phyloP scores from a whole-genome alignment of 2,797 vertebrate genomes.

The Chaunax sp. region DNA sequence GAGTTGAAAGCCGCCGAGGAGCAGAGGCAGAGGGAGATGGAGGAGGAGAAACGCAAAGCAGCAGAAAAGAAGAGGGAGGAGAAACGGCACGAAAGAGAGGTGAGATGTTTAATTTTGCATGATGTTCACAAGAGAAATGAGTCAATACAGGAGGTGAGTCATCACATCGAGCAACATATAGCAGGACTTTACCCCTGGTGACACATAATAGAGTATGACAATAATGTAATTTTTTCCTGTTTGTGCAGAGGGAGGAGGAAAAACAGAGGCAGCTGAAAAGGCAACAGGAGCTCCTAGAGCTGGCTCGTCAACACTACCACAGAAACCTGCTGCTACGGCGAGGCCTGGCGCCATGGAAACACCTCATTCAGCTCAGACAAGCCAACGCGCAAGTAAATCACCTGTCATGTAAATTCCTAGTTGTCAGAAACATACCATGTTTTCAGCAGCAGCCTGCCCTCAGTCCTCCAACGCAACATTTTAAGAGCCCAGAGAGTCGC shows the following conservation, averaged over 20 bases:
- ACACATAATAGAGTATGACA: conserved; percentile 12
- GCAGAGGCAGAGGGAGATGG: conserved; percentile 82
- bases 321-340: conserved; percentile 80
- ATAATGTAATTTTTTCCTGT: background rate
- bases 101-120: conserved; percentile 53
- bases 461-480: background rate
- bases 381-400: conserved; percentile 82
- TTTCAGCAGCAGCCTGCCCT: background rate
- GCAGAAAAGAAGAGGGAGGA: conserved; percentile 85
- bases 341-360: conserved; percentile 92
- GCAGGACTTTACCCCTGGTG: background rate
- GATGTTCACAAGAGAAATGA: conserved; percentile 5
- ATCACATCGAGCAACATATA: background rate
- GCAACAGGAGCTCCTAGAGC: conserved; percentile 80
- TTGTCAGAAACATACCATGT: background rate
- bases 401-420: conserved; percentile 1
- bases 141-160: conserved; percentile 26
- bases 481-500: background rate
- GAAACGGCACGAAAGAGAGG: conserved; percentile 86
- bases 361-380: conserved; percentile 79
- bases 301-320: conserved; percentile 85
- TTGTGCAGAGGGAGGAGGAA: conserved; percentile 88
- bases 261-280: conserved; percentile 84
- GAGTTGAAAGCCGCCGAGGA: conserved; percentile 89
- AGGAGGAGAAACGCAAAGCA: conserved; percentile 85